Evolutionary conservation across 1,140 invertebrate genomes (phyloP), one percentile per base, ranked within the genome.

Genomic region (Schlechtendalia chinensis): DNA sequence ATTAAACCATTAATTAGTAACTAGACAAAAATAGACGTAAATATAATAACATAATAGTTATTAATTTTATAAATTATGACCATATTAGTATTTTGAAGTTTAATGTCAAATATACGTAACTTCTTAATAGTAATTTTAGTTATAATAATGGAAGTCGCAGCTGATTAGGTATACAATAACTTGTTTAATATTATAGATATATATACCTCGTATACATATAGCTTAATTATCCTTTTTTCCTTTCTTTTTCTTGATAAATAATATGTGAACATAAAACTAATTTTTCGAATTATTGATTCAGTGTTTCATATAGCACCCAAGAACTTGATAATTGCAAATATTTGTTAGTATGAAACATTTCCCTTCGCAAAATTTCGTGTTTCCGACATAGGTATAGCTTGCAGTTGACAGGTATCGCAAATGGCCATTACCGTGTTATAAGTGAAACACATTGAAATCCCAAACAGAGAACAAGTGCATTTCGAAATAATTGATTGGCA

Each of bases 401-500:
- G 47, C n/a, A 19, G 54, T 11, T 17, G 50, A 74, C 53, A 39
- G 50, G 53, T 74, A 74, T 74, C 53, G 19, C 50, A 74, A 74
- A 56, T 74, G 17, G 50, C 71, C 54, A 58, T 74, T 54, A 56
- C n/a, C 17, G 8, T 39, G 19, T 56, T 39, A n/a, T 19, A 74
- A 32, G 27, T 22, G 27, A 74, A 56, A 56, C 19, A 32, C 27
- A 74, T 39, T 1, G 14, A 54, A 74, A 74, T 32, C 54, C 47
- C 69, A 47, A 39, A 22, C 54, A 11, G 24, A 12, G 1, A 74
- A 74, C 27, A 56, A 29, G 27, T 32, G 29, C 14, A 32, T 16
- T 56, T 74, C 12, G 5, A 74, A 56, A 74, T 74, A 74, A 74
- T 74, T 56, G 16, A 56, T 27, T 74, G 32, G 11, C 17, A 22